Conservation (phyloP, 2,888 invertebrate genomes). For the Pachliopta kotzebuea region DNA sequence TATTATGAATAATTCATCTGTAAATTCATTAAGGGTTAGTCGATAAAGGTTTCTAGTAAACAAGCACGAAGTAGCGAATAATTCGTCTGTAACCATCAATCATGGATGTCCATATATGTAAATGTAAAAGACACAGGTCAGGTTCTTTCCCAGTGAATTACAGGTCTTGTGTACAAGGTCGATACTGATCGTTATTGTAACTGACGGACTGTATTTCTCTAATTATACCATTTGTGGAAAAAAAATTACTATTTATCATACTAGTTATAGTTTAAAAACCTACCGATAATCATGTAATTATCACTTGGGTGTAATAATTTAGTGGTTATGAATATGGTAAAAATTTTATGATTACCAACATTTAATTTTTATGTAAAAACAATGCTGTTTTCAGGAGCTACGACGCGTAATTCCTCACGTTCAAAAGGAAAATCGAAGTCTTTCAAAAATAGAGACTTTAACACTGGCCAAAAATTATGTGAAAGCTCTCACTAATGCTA, state of each 20-base stretch:
- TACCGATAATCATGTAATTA: not conserved
- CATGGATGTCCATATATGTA: too few relatives aligned
- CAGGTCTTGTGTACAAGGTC: too few relatives aligned
- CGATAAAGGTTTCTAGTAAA: too few relatives aligned
- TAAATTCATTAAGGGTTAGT: too few relatives aligned
- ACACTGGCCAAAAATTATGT: constrained; percentile 95
- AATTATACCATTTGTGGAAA: not conserved
- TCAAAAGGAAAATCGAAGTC: constrained; percentile 89
- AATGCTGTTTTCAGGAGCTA: constrained; percentile 79
- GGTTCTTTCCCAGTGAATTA: too few relatives aligned
- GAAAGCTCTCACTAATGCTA: constrained; percentile 92
- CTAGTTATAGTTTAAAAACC: not conserved
- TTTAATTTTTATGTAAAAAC: not conserved
- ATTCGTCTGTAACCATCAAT: too few relatives aligned
- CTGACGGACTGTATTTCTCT: not conserved
- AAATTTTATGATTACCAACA: not conserved
- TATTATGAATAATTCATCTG: too few relatives aligned
- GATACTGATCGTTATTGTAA: not conserved
- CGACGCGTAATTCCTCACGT: constrained; percentile 93
- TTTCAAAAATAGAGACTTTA: constrained; percentile 93
- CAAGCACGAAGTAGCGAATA: too few relatives aligned
- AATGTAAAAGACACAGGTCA: too few relatives aligned
- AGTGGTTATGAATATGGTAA: too few relatives aligned
- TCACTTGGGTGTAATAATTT: too few relatives aligned
- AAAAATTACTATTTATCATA: not conserved